Base-by-base conservation (phyloP, 2,888 invertebrate species). In the Myopa testacea region DNA sequence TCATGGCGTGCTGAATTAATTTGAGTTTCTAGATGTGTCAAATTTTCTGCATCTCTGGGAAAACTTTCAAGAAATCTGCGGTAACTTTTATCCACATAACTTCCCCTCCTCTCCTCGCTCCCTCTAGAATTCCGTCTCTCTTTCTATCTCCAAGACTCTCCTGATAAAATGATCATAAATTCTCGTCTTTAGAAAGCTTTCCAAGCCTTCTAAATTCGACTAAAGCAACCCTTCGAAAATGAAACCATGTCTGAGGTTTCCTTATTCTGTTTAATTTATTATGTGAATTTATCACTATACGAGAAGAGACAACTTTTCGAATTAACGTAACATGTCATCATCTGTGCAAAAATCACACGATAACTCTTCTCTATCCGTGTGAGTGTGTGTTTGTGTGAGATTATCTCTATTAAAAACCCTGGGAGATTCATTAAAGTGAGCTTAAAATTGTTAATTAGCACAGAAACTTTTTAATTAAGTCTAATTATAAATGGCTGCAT, bases 371-470 rank as follows among this genome's bases (percentile, higher is more conserved):
- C 1, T 14, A 34, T 55, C 12, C 26, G 40, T 65, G 26, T 19
- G 16, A 45, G 45, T 70, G 19, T 19, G 52, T 50, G 26, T 58
- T 1, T 40, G 67, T 68, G 52, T 69, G 45, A 12, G 19, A 52
- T n/a, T 8, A 38, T 38, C 60, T 72, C 34, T 19, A 34, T 12
- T 16, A 19, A 60, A 60, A 72, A 19, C 60, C 38, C 38, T 60
- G 72, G 38, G 72, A 72, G 55, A 58, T 40, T 58, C 60, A 72
- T 70, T 60, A 40, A 72, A 38, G 38, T 40, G 38, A 60, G 72
- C 60, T 72, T 72, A n/a, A 72, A 72, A 72, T 72, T 60, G 37
- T 40, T 69, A 72, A 72, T 72, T 72, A 72, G 40, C 58, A 19
- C 60, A 40, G n/a, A 40, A 60, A 72, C 55, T 26, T 72, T 72